phyloP scores from a whole-genome alignment of 2,888 invertebrate species.

The Xestia sexstrigata region DNA sequence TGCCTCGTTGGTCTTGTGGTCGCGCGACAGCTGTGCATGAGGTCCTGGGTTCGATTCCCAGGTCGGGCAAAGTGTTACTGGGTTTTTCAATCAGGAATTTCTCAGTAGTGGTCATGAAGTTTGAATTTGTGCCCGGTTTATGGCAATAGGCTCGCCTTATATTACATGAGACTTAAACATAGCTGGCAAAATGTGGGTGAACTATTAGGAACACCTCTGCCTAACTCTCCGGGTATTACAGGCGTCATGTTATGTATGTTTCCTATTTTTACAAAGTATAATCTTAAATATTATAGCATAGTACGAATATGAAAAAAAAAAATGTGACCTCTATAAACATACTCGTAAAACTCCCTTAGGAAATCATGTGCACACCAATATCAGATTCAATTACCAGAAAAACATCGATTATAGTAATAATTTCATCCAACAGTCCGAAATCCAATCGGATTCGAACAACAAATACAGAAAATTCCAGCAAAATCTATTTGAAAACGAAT shows the following conservation, averaged over 20 bases:
- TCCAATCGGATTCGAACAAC: slow-evolving; percentile 44
- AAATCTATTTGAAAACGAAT: slow-evolving; percentile 63
- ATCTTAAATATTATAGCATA: background rate
- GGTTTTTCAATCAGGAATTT: too few relatives aligned
- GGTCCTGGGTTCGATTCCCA: too few relatives aligned
- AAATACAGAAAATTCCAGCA: slow-evolving; percentile 44
- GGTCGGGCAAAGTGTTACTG: too few relatives aligned
- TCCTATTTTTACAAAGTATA: background rate
- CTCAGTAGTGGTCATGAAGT: too few relatives aligned
- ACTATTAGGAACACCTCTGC: too few relatives aligned
- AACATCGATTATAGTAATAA: slow-evolving; percentile 31
- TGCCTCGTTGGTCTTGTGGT: background rate
- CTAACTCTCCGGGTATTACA: too few relatives aligned
- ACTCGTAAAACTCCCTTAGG: slow-evolving; percentile 31
- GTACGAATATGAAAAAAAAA: too few relatives aligned
- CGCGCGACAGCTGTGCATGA: too few relatives aligned
- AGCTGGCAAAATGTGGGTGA: too few relatives aligned
- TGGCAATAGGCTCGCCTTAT: too few relatives aligned
- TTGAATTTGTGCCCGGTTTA: too few relatives aligned
- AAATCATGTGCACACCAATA: slow-evolving; percentile 19
- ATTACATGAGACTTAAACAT: too few relatives aligned
- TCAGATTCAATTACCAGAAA: slow-evolving; percentile 23
- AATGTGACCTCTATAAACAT: background rate
- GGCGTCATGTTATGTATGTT: background rate
- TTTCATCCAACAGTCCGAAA: slow-evolving; percentile 29